These are phyloP conservation scores for Arnoldichthys spilopterus DNA, from an alignment of 2,797 vertebrate genomes.

Conservation along the genomic window DNA sequence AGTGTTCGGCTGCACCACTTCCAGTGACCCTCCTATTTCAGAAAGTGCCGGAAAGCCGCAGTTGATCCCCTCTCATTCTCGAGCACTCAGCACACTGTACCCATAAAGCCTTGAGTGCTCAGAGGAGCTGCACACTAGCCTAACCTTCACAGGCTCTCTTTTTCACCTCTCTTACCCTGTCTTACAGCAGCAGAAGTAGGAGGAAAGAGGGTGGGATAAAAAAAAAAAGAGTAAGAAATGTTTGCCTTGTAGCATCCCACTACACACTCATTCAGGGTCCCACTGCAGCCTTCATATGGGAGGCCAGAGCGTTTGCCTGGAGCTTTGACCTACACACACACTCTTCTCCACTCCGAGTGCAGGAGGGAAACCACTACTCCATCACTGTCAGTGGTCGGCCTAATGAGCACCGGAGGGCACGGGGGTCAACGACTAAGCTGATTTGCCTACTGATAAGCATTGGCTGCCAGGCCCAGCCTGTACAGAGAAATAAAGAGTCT, in stretches of 20 bases:
- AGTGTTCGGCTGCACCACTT: slow-evolving; percentile 19
- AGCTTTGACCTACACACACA: slow-evolving; percentile 83
- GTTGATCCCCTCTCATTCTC: slow-evolving; percentile 71
- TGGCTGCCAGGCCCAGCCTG: slow-evolving; percentile 58
- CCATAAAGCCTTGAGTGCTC: slow-evolving; percentile 72
- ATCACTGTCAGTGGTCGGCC: slow-evolving; percentile 83
- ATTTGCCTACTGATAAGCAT: slow-evolving; percentile 87
- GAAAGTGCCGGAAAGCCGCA: slow-evolving; percentile 65
- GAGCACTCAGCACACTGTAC: slow-evolving; percentile 70
- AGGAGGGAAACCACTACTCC: slow-evolving; percentile 80
- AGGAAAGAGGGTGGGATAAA: slow-evolving; percentile 59
- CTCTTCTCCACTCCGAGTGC: slow-evolving; percentile 77
- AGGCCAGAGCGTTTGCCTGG: slow-evolving; percentile 62
- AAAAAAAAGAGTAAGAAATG: slow-evolving; percentile 25
- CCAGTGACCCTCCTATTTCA: slow-evolving; percentile 51
- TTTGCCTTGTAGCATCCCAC: not conserved
- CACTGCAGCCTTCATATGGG: not conserved
- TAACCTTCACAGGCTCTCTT: slow-evolving; percentile 54
- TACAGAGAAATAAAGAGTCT: slow-evolving; percentile 50
- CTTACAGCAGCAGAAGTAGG: slow-evolving; percentile 51
- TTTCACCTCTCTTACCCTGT: slow-evolving; percentile 61
- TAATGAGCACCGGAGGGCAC: slow-evolving; percentile 81
- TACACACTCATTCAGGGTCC: slow-evolving; percentile 2
- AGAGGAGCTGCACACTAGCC: slow-evolving; percentile 70
- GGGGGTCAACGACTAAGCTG: slow-evolving; percentile 83